phyloP scores from a whole-genome alignment of 2,888 invertebrate genomes.

The Ctenicera cuprea region DNA sequence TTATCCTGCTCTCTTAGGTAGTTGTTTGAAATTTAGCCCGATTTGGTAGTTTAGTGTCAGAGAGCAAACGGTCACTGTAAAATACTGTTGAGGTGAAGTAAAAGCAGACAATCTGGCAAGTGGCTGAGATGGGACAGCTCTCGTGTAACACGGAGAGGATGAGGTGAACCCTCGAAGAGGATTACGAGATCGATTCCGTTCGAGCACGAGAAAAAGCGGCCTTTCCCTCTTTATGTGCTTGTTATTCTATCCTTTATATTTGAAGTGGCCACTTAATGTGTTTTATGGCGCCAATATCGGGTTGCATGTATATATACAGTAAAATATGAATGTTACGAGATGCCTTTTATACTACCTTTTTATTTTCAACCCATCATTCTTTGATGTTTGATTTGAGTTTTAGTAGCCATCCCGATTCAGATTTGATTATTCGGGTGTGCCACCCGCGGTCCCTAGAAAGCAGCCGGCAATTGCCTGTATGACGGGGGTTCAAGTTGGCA shows the following conservation, averaged over 20 bases:
- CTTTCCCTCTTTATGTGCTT: slow-evolving; percentile 68
- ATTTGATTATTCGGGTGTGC: slow-evolving; percentile 32
- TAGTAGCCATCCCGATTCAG: slow-evolving; percentile 35
- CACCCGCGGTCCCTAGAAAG: slow-evolving; percentile 4
- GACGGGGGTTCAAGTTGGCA: slow-evolving; percentile 31
- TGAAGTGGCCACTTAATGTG: slow-evolving; percentile 70
- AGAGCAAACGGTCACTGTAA: slow-evolving; percentile 49
- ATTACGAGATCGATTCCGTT: slow-evolving; percentile 69
- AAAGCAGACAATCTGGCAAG: slow-evolving; percentile 58
- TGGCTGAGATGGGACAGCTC: slow-evolving; percentile 56
- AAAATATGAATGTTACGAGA: slow-evolving; percentile 63
- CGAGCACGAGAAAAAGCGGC: slow-evolving; percentile 64
- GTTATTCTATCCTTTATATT: slow-evolving; percentile 71
- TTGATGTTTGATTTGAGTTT: slow-evolving; percentile 52
- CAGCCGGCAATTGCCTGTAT: slow-evolving; percentile 26
- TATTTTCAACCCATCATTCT: slow-evolving; percentile 50
- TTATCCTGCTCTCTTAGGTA: background rate
- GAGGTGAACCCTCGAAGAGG: slow-evolving; percentile 67
- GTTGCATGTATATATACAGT: slow-evolving; percentile 67
- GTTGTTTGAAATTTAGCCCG: slow-evolving; percentile 14
- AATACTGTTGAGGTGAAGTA: slow-evolving; percentile 52
- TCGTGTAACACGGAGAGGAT: slow-evolving; percentile 53
- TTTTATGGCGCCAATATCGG: slow-evolving; percentile 68
- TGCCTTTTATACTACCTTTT: slow-evolving; percentile 53
- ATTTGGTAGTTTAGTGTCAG: slow-evolving; percentile 35